These are phyloP conservation scores for human DNA, from an alignment of 2,113 vertebrate genomes.

Conservation along the genomic window GRCh38 chr12:132490001-132490500, in stretches of 20 bases:
- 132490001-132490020: too few species aligned
- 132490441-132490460: constrained; percentile 37
- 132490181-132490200: constrained; percentile 87
- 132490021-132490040: fast-evolving
- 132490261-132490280: neutral
- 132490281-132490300: constrained; percentile 35
- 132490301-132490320: neutral
- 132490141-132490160: constrained; percentile 92
- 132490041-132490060: neutral
- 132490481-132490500: constrained; percentile 57
- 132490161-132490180: constrained; percentile 83
- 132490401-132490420: constrained; percentile 62
- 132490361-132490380: constrained; percentile 78
- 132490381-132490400: constrained; percentile 73
- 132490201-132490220: constrained; percentile 8
- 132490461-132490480: neutral
- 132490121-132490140: constrained; percentile 85
- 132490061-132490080: neutral
- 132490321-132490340: constrained; percentile 38
- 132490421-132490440: constrained; percentile 49
- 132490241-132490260: constrained; percentile 29
- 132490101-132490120: constrained; percentile 79
- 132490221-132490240: neutral
- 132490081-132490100: neutral
- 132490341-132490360: constrained; percentile 48